Conservation (phyloP, 2,113 vertebrate species). For the Rhabdomys dilectus region DNA sequence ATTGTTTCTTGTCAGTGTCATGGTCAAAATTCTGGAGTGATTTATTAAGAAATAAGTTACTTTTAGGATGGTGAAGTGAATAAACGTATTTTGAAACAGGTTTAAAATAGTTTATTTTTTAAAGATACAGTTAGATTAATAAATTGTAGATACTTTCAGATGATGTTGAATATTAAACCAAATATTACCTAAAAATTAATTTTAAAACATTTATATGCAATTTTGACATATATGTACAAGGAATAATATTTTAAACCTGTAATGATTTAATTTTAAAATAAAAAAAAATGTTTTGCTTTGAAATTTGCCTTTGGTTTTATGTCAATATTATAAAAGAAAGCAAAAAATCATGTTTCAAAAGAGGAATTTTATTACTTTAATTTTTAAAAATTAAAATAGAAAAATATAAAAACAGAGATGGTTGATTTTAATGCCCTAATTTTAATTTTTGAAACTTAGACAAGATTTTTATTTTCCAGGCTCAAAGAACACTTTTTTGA, state of each 20-base stretch:
- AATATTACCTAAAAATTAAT: conserved; percentile 26
- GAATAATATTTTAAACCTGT: conserved; percentile 16
- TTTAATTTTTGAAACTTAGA: conserved; percentile 59
- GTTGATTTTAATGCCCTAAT: conserved; percentile 53
- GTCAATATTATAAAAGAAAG: conserved; percentile 37
- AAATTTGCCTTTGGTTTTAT: conserved; percentile 13
- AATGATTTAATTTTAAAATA: conserved; percentile 25
- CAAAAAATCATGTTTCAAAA: conserved; percentile 2
- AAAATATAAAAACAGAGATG: conserved; percentile 41
- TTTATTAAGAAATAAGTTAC: background rate
- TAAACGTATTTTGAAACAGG: conserved; percentile 40
- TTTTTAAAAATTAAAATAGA: conserved; percentile 49
- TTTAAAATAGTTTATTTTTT: background rate
- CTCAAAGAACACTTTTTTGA: background rate
- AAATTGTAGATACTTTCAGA: conserved; percentile 41
- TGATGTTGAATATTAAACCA: conserved; percentile 20
- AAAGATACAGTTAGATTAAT: conserved; percentile 51
- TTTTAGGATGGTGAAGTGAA: conserved; percentile 50
- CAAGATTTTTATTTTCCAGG: background rate
- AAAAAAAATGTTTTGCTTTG: conserved; percentile 45
- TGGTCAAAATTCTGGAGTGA: conserved; percentile 7
- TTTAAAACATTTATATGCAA: conserved; percentile 18
- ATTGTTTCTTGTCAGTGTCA: background rate
- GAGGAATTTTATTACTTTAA: conserved; percentile 33
- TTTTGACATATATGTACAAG: background rate